A percentile compares a stretch with the other conserved stretches of the same genome.
Evolutionary conservation across 2,797 vertebrate genomes (phyloP).

Genomic region (Neomorphus geoffroyi): DNA sequence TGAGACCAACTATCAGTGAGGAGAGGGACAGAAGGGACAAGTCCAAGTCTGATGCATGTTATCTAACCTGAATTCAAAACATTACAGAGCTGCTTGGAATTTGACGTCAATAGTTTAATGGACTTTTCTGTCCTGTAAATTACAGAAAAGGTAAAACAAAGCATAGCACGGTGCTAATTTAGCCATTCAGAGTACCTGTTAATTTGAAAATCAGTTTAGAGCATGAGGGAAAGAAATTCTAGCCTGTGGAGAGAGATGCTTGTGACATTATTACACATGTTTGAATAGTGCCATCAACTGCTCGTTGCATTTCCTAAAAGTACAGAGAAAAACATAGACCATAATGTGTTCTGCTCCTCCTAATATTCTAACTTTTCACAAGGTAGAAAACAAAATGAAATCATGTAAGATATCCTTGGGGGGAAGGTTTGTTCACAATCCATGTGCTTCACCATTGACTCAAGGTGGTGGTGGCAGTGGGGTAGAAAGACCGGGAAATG

Average conservation of each 20-base stretch:
- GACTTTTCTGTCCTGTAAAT: background rate
- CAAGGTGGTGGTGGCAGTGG: accelerated
- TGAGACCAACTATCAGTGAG: background rate
- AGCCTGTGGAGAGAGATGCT: background rate
- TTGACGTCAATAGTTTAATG: background rate
- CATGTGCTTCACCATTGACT: background rate
- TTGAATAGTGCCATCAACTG: background rate
- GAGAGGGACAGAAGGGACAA: background rate
- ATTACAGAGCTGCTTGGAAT: background rate
- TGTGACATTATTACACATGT: background rate
- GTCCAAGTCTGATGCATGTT: background rate
- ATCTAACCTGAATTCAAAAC: background rate
- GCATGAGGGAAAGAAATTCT: background rate
- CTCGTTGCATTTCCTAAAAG: background rate
- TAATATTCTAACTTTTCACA: background rate
- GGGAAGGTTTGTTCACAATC: background rate
- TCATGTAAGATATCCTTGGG: background rate
- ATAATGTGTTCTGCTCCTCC: background rate
- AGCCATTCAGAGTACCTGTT: background rate
- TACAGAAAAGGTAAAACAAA: background rate
- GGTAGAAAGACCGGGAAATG: background rate
- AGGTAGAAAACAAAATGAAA: background rate
- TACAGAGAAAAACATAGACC: background rate
- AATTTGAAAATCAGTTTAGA: background rate
- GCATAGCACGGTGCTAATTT: background rate